Conservation (phyloP, 2,888 invertebrate genomes). For the Phorcus lineatus region DNA sequence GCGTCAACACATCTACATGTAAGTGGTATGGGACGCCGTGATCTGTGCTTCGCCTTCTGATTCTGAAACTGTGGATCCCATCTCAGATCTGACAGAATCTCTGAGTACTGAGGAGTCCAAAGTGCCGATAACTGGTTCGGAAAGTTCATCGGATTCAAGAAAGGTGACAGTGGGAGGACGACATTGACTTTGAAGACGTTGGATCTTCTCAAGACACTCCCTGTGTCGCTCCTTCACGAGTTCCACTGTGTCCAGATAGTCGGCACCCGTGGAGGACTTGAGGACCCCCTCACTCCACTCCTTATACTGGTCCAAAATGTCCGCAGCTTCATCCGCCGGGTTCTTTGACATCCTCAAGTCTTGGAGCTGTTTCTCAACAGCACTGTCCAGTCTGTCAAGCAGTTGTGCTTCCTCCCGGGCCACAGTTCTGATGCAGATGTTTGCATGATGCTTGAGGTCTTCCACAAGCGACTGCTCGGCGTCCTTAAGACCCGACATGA, state of each 20-base stretch:
- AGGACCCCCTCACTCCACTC: neutral
- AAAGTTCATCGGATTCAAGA: neutral
- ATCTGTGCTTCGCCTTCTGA: no score
- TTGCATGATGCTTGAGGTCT: neutral
- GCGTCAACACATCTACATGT: no score
- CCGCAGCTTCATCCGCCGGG: neutral
- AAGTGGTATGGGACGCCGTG: no score
- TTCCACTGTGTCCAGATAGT: neutral
- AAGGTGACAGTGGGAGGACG: neutral
- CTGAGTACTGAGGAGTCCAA: neutral
- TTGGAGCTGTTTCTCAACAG: neutral
- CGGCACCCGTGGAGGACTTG: neutral
- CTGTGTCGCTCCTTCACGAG: neutral
- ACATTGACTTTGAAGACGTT: neutral
- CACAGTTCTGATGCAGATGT: neutral
- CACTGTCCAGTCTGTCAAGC: neutral
- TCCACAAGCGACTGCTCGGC: neutral
- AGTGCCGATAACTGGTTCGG: neutral
- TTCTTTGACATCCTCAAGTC: neutral
- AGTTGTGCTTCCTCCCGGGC: neutral
- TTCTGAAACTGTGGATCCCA: no score
- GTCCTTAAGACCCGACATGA: neutral
- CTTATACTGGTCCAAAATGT: neutral
- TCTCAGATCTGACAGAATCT: no score
- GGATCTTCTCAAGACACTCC: neutral